Percentiles rank a stretch among this genome's conserved stretches.
These are phyloP conservation scores for Megalurothrips usitatus DNA, from an alignment of 2,888 invertebrate genomes.

Conservation along the genomic window DNA sequence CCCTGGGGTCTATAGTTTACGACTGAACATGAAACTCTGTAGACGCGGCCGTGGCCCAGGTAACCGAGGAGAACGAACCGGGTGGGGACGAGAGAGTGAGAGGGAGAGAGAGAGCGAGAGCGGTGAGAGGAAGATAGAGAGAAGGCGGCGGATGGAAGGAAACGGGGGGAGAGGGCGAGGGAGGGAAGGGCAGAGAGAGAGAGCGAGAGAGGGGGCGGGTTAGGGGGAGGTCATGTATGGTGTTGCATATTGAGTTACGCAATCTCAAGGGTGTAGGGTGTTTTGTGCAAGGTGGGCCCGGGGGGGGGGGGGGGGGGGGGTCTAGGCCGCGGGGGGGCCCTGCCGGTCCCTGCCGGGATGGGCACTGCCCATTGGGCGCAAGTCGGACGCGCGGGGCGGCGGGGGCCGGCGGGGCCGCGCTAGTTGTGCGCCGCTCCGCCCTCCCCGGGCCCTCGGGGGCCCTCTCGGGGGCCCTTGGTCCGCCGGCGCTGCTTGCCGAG, in stretches of 20 bases:
- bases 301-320: neutral
- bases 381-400: neutral
- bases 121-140: neutral
- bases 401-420: too few species aligned
- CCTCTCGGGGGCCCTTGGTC: neutral
- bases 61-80: conserved; percentile 12
- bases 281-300: conserved; percentile 25
- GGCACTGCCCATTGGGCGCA: neutral
- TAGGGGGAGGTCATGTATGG: conserved; percentile 7
- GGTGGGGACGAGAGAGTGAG: neutral
- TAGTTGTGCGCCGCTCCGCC: too few species aligned
- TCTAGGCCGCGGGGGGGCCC: neutral
- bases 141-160: neutral
- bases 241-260: conserved; percentile 26
- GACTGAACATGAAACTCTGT: conserved; percentile 23
- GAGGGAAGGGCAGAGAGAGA: neutral
- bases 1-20: conserved; percentile 20
- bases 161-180: neutral
- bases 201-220: neutral
- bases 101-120: neutral
- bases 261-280: conserved; percentile 26
- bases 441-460: neutral
- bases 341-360: neutral
- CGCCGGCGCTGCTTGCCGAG: neutral
- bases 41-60: neutral